A percentile compares a stretch with the other conserved stretches of the same genome.
Evolutionary conservation across 2,888 invertebrate species (phyloP).

Genomic region (Harpagoxenus sublaevis): DNA sequence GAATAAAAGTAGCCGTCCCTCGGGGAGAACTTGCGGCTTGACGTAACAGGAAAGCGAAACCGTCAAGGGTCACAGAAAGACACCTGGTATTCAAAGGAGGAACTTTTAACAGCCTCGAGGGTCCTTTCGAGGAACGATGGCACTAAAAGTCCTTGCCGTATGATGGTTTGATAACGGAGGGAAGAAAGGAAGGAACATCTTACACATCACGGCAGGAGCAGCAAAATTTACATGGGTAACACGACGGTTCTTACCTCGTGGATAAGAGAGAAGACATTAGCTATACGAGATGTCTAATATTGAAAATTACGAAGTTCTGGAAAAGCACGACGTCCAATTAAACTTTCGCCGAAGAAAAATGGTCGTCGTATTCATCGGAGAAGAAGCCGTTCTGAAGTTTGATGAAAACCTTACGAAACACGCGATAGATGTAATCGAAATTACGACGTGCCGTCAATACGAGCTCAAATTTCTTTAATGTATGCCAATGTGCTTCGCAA

Average conservation of each 20-base stretch:
- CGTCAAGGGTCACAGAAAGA: slow-evolving; percentile 45
- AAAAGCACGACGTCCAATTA: slow-evolving; percentile 27
- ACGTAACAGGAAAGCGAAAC: slow-evolving; percentile 48
- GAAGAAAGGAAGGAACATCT: not conserved
- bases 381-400: slow-evolving; percentile 18
- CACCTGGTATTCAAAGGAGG: slow-evolving; percentile 53
- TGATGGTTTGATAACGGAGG: slow-evolving; percentile 23
- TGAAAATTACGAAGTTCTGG: slow-evolving; percentile 20
- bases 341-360: slow-evolving; percentile 34
- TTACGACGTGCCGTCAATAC: not conserved
- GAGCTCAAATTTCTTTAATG: not conserved
- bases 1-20: slow-evolving; percentile 47
- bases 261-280: not conserved
- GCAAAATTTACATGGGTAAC: not conserved
- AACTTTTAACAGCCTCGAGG: slow-evolving; percentile 52
- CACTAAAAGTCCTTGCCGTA: slow-evolving; percentile 14
- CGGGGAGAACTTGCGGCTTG: slow-evolving; percentile 38
- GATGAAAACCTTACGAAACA: slow-evolving; percentile 17
- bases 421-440: slow-evolving; percentile 8
- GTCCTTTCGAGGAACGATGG: slow-evolving; percentile 36
- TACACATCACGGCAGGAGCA: slow-evolving; percentile 1
- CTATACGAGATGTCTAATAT: slow-evolving; percentile 41
- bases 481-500: not conserved
- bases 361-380: not conserved
- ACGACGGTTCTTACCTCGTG: not conserved